Evolutionary conservation across 1,140 invertebrate species (phyloP), one percentile per base, ranked within the genome.

Genomic region (Pachyrhynchus sulphureomaculatus): DNA sequence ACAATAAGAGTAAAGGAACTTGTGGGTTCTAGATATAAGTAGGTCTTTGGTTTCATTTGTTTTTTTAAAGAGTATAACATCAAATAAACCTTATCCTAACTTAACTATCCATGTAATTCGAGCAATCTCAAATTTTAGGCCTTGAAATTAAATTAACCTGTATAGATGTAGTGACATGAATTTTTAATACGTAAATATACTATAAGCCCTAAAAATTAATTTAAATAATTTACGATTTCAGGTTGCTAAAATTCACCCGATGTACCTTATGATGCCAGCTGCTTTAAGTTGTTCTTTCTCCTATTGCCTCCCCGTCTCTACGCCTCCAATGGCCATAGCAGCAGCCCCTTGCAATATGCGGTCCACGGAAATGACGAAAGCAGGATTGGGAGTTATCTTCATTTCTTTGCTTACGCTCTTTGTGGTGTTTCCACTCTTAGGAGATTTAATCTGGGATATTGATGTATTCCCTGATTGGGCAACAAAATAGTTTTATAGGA

Each of bases 321-420:
- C 87, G 0, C 93, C 94, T 3, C 95, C 95, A n/a, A 98, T 98
- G 78, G 95, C 95, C 0, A 92, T 98, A 49, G 93, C 93, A 0
- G 91, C 91, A 39, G 88, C 88, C 0, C 88, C 89, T 21, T 89
- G 86, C 1, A 84, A 86, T 61, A 91, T 93, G 71, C 84, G 81
- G 54, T 88, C 88, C 1, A 83, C 82, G 61, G 88, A 91, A 68
- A 92, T 93, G 82, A 83, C 88, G 4, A 62, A 74, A 18, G 77
- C 71, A 36, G 80, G 79, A 0, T 66, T 77, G 10, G 68, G 67
- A 0, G 73, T 78, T 15, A 54, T 74, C 0, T 32, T 78, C 4
- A 79, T 77, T 15, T 64, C 72, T n/a, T 39, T 78, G 2, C 12
- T 75, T 4, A 68, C 76, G 0, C 47, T 79, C 12, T 45, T 76